Conservation (phyloP, 2,888 invertebrate genomes). For the Mermis nigrescens region DNA sequence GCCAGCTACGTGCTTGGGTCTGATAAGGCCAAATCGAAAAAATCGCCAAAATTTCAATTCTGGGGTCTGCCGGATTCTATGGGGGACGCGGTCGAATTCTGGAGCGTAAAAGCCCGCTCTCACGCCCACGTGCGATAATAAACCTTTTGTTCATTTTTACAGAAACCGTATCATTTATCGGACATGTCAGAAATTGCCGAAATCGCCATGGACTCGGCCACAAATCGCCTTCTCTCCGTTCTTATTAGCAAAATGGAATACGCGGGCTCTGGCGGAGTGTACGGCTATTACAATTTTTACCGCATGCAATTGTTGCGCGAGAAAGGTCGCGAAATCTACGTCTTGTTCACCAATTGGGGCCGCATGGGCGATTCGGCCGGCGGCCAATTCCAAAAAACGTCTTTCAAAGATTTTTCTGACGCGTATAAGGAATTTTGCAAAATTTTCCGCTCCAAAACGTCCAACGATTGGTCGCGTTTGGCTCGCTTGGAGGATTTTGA, state of each 20-base stretch:
- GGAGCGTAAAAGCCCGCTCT: no score
- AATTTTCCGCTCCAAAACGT: conserved; percentile 39
- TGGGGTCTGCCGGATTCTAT: no score
- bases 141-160: no score
- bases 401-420: conserved; percentile 34
- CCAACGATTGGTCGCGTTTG: conserved; percentile 35
- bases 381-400: conserved; percentile 39
- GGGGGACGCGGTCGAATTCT: no score
- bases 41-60: no score
- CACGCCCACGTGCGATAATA: no score
- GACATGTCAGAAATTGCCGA: conserved; percentile 19
- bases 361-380: conserved; percentile 35
- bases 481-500: conserved; percentile 13
- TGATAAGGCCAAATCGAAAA: no score
- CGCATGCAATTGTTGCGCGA: conserved; percentile 39
- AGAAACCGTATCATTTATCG: conserved; percentile 17
- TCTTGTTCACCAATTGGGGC: conserved; percentile 42
- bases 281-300: conserved; percentile 41
- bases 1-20: no score
- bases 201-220: conserved; percentile 16
- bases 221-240: conserved; percentile 31
- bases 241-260: conserved; percentile 37
- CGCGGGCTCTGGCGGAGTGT: conserved; percentile 26
- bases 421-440: conserved; percentile 39
- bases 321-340: conserved; percentile 34